Evolutionary conservation across 2,888 invertebrate genomes (phyloP).

Genomic region (Argynnis bischoffii): DNA sequence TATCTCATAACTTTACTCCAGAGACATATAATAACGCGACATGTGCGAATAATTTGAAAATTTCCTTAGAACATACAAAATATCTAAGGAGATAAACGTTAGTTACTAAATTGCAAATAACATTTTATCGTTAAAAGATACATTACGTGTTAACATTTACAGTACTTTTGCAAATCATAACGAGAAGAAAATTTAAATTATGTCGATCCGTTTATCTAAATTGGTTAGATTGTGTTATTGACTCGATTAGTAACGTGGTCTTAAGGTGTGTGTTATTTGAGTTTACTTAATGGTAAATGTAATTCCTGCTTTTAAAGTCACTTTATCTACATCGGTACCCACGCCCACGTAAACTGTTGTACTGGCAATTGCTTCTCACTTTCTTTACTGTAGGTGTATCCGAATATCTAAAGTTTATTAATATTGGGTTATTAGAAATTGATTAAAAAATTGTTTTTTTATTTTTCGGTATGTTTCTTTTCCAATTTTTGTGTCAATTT

Average conservation of each 20-base stretch:
- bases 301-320: constrained; percentile 26
- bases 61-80: too few relatives aligned
- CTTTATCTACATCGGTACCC: constrained; percentile 28
- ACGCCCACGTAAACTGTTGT: constrained; percentile 26
- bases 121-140: too few relatives aligned
- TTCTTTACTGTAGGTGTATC: constrained; percentile 17
- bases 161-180: constrained; percentile 10
- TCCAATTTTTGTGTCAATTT: too few relatives aligned
- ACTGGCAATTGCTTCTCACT: constrained; percentile 22
- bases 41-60: too few relatives aligned
- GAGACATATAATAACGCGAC: too few relatives aligned
- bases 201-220: constrained; percentile 20
- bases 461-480: too few relatives aligned
- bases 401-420: neutral
- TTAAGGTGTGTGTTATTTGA: constrained; percentile 29
- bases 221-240: constrained; percentile 20
- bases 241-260: constrained; percentile 21
- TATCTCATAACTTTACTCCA: too few relatives aligned
- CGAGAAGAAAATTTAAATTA: constrained; percentile 7
- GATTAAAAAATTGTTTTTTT: too few relatives aligned
- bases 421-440: too few relatives aligned
- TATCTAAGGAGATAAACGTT: too few relatives aligned
- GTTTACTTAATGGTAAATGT: constrained; percentile 25
- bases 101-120: too few relatives aligned
- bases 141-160: neutral